These are phyloP conservation scores for Tamandua tetradactyla DNA, from an alignment of 2,797 vertebrate species.

Conservation along the genomic window DNA sequence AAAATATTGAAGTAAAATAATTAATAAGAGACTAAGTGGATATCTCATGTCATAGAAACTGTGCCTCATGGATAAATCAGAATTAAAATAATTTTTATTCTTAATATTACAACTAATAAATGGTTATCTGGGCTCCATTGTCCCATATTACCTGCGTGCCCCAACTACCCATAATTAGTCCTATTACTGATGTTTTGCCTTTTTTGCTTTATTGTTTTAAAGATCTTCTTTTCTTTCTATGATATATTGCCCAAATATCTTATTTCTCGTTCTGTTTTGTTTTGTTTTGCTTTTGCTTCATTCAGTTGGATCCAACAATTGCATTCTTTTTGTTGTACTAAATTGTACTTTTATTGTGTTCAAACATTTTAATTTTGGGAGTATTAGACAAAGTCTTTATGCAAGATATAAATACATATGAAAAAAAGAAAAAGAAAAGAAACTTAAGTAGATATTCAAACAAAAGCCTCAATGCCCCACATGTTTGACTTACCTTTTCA, in stretches of 20 bases:
- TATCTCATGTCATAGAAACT: neutral
- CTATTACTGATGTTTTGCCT: rapidly evolving
- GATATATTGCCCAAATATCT: neutral
- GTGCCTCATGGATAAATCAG: neutral
- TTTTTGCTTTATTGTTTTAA: neutral
- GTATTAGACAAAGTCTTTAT: neutral
- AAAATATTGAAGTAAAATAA: neutral
- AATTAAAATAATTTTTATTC: neutral
- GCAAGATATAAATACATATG: neutral
- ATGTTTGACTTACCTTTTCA: neutral
- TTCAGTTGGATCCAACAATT: neutral
- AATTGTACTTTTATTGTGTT: neutral
- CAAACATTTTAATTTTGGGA: neutral
- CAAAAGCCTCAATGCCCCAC: rapidly evolving
- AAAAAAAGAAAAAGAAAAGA: neutral
- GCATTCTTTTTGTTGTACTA: neutral
- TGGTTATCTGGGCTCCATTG: rapidly evolving
- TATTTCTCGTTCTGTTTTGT: no score
- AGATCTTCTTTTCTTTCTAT: neutral
- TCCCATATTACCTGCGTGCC: neutral
- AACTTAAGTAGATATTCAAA: neutral
- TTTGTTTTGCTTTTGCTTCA: neutral
- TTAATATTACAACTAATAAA: neutral
- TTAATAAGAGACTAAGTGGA: neutral
- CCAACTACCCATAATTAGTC: rapidly evolving